Evolutionary conservation across 1,140 invertebrate species (phyloP).

Genomic region (Coenobita brevimanus): DNA sequence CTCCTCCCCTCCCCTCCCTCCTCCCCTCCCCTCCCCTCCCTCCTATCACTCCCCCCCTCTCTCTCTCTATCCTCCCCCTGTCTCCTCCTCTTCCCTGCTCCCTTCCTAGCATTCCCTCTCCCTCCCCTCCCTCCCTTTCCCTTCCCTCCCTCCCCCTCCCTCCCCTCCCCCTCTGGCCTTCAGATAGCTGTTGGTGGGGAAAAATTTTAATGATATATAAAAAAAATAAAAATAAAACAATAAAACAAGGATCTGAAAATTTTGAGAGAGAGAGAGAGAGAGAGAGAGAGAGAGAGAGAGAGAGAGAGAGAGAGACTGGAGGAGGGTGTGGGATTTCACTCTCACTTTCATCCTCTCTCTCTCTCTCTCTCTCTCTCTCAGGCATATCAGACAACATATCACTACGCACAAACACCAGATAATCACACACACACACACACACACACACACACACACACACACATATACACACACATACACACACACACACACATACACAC

Average conservation of each 20-base stretch:
- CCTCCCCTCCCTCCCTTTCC: neutral
- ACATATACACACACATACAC: too few relatives aligned
- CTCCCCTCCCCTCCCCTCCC: neutral
- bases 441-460: too few relatives aligned
- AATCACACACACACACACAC: too few relatives aligned
- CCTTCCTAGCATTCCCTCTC: neutral
- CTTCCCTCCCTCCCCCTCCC: neutral
- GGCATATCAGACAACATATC: too few relatives aligned
- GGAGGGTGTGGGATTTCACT: neutral
- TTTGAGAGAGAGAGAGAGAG: neutral
- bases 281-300: neutral
- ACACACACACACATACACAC: too few relatives aligned
- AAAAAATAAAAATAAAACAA: neutral
- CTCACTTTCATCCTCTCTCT: too few relatives aligned
- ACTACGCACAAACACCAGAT: too few relatives aligned
- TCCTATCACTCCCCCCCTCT: neutral
- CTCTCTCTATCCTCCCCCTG: neutral
- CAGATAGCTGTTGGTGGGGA: neutral
- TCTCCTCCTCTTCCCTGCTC: neutral
- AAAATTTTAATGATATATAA: neutral
- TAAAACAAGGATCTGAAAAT: neutral
- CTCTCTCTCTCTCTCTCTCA: too few relatives aligned
- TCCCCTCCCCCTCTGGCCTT: neutral
- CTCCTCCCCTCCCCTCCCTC: neutral
- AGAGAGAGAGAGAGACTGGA: neutral